These are phyloP conservation scores for Phyllostomus discolor DNA, from an alignment of 2,113 vertebrate genomes.

Conservation along the genomic window DNA sequence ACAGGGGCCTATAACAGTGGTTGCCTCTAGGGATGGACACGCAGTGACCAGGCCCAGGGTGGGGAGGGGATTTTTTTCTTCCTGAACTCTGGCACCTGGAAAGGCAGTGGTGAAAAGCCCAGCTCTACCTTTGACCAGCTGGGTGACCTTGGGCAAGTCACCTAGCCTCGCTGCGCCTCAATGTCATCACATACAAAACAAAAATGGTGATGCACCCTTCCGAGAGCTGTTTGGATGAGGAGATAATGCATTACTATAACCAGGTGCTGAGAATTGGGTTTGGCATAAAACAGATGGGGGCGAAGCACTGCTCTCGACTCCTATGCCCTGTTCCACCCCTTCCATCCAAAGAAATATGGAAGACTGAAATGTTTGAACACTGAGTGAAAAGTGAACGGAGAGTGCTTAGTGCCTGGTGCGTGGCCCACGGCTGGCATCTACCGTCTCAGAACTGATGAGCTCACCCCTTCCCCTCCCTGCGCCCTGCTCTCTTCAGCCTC, in stretches of 20 bases:
- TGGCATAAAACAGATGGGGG: neutral
- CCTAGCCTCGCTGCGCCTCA: neutral
- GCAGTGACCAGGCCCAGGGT: neutral
- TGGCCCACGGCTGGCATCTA: neutral
- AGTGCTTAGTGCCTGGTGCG: neutral
- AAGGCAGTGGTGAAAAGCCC: neutral
- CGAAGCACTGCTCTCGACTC: neutral
- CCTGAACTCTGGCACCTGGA: rapidly evolving
- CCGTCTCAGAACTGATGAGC: neutral
- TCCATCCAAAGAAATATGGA: neutral
- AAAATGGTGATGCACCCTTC: rapidly evolving
- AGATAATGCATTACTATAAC: rapidly evolving
- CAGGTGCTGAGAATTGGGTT: no score
- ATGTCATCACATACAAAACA: neutral
- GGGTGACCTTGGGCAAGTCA: neutral
- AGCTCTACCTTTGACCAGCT: neutral
- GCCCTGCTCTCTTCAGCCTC: neutral
- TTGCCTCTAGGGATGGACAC: neutral
- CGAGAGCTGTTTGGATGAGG: neutral
- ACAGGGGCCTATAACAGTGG: rapidly evolving
- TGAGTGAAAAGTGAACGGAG: neutral
- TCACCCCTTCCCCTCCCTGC: neutral
- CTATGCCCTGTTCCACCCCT: neutral
- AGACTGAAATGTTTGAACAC: neutral
- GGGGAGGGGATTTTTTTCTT: no score